Evolutionary conservation across 2,113 vertebrate species (phyloP), one percentile per base, ranked within the genome.

Genomic region (Sander vitreus): DNA sequence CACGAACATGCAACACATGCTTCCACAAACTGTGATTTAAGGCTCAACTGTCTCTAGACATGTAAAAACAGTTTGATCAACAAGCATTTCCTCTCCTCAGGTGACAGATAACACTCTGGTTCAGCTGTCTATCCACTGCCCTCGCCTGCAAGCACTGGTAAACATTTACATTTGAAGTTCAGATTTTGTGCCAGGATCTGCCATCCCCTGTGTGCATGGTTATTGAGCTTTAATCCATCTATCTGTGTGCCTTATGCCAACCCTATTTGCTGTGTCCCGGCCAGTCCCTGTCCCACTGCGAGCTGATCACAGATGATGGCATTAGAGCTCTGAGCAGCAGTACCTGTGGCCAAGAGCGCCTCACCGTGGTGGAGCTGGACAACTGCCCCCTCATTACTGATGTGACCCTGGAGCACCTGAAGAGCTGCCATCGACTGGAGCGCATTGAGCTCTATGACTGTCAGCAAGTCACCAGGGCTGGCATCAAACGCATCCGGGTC

Each of bases 331-430:
- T 98, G 81, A 98, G 97, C 94, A 96, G 94, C 93, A 97, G 97
- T 16, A 90, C 96, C 0, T 97, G 97, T 33, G 97, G 97, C 23
- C 97, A 97, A 0, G 96, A 97, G 94, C 90, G 95, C 86, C 96
- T 98, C 87, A 96, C 95, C 10, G 96, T 98, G 8, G 94, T 98
- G 86, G 97, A 98, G 87, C 83, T 98, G 21, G 97, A 98, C 87
- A 98, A 97, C 93, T 98, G 97, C 90, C 97, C 97, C 5, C 97
- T 98, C 79, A 96, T 98, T 92, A 98, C 97, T 0, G 97, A 98
- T 0, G 94, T 95, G 81, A 97, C 97, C 8, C 95, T 98, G 79
- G 97, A 97, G 63, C 97, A 98, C 84, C 94, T 98, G 85, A 97
- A 98, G 95, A 95, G 93, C 94, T 98, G 97, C 95, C 97, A 95